Evolutionary conservation across 2,113 vertebrate genomes (phyloP).

Genomic region (Lamprotornis superbus): DNA sequence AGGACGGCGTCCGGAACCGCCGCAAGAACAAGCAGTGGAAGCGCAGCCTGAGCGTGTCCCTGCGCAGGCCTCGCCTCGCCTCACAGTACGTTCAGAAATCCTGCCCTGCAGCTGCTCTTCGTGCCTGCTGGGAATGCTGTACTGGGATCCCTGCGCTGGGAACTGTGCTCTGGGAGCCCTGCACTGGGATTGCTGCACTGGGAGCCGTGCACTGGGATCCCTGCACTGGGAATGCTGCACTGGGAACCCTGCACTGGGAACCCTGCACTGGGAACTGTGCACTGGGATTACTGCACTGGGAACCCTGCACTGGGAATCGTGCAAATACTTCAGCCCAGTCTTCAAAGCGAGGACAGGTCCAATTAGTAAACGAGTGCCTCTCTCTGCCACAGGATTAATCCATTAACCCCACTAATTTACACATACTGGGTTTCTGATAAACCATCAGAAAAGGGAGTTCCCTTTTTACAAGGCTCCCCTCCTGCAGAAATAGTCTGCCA

Average conservation of each 20-base stretch:
- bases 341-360: background rate
- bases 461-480: background rate
- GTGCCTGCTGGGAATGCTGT: background rate
- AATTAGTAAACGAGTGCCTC: background rate
- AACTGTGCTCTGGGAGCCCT: too few relatives aligned
- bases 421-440: background rate
- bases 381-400: background rate
- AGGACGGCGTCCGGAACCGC: constrained; percentile 93
- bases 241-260: background rate
- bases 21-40: constrained; percentile 93
- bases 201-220: background rate
- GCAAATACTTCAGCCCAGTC: background rate
- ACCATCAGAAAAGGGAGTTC: background rate
- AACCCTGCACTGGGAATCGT: accelerated
- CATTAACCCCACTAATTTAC: background rate
- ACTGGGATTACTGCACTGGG: background rate
- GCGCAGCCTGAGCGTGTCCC: constrained; percentile 88
- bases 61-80: constrained; percentile 87
- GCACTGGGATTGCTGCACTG: too few relatives aligned
- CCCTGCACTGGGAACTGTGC: background rate
- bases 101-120: accelerated
- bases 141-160: background rate
- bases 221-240: accelerated
- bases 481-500: background rate
- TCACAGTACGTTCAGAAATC: constrained; percentile 80